These are phyloP conservation scores for Peromyscus polionotus DNA, from an alignment of 2,113 vertebrate species.

Conservation along the genomic window DNA sequence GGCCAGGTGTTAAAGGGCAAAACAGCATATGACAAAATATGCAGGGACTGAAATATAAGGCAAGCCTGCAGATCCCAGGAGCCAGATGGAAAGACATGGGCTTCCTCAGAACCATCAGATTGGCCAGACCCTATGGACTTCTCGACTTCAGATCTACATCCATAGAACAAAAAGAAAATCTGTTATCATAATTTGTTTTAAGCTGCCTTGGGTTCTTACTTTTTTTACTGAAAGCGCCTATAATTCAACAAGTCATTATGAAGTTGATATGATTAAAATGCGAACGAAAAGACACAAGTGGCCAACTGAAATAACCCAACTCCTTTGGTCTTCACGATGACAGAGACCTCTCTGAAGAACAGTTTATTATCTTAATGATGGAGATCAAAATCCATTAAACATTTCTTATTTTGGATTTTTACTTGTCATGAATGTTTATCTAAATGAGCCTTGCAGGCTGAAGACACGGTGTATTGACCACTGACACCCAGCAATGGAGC, in stretches of 20 bases:
- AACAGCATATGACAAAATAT: neutral
- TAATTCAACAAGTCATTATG: neutral
- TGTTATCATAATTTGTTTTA: neutral
- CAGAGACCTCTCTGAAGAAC: neutral
- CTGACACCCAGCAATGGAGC: no score
- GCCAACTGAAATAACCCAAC: neutral
- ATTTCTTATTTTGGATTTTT: neutral
- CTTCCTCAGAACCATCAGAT: neutral
- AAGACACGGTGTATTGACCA: neutral
- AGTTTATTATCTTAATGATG: neutral
- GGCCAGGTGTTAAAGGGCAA: neutral
- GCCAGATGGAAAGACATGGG: rapidly evolving
- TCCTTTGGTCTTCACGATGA: neutral
- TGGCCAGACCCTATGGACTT: rapidly evolving
- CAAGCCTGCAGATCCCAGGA: neutral
- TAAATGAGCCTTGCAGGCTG: neutral
- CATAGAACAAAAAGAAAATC: neutral
- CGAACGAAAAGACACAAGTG: neutral
- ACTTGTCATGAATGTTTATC: no score
- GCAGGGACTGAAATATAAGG: neutral
- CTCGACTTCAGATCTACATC: neutral
- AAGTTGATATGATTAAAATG: neutral
- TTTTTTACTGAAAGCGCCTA: neutral
- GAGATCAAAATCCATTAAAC: neutral
- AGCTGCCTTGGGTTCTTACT: neutral